Conservation (phyloP, 1,140 invertebrate genomes). For the Sweltsa coloradensis region DNA sequence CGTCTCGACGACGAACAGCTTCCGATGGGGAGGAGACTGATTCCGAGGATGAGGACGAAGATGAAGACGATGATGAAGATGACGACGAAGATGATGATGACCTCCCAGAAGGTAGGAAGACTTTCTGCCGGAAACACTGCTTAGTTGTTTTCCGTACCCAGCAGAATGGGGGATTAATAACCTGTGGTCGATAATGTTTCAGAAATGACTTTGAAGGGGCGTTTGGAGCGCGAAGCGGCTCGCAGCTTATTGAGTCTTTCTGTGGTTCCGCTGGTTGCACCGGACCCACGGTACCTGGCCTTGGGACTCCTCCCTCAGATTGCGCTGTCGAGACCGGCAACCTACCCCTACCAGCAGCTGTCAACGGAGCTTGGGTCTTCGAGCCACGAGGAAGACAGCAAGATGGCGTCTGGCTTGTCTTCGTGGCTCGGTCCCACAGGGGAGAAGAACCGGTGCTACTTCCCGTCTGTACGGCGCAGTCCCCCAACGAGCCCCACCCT, state of each 20-base stretch:
- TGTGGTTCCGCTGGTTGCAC: conserved; percentile 14
- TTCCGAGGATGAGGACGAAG: conserved; percentile 41
- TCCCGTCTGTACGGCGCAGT: no score
- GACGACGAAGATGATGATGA: conserved; percentile 56
- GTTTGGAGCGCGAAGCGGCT: conserved; percentile 77
- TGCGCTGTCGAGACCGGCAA: conserved; percentile 36
- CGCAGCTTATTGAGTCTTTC: conserved; percentile 71
- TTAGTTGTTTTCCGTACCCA: not conserved
- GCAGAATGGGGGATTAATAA: not conserved
- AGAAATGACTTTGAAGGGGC: no score
- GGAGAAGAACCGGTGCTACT: no score
- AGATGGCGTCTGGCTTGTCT: no score
- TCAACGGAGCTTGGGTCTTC: not conserved
- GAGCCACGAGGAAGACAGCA: no score
- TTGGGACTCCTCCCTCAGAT: conserved; percentile 29
- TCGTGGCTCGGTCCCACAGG: no score
- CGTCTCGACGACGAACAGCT: conserved; percentile 17
- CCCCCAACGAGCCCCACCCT: no score
- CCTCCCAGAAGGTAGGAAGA: no score
- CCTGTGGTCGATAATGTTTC: no score
- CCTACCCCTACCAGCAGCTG: conserved; percentile 51
- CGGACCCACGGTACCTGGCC: conserved; percentile 27
- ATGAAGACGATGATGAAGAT: conserved; percentile 50
- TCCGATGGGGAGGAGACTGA: conserved; percentile 45
- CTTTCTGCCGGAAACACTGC: no score